phyloP scores from a whole-genome alignment of 2,113 vertebrate species.

The Geococcyx californianus region DNA sequence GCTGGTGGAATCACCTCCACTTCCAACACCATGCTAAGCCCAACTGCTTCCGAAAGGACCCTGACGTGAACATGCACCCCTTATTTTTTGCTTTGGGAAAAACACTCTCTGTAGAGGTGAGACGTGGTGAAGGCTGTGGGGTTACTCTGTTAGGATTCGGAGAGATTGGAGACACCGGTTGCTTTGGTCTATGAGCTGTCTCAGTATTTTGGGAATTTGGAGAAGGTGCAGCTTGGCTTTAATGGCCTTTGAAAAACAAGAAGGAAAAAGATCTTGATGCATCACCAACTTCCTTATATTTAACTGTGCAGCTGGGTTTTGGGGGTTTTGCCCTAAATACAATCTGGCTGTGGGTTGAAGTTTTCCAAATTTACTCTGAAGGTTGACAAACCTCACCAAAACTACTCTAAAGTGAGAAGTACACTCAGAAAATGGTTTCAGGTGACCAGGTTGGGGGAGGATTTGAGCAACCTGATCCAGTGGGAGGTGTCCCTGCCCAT shows the following conservation, averaged over 20 bases:
- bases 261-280: background rate
- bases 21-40: conserved; percentile 87
- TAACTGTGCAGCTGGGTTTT: background rate
- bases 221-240: background rate
- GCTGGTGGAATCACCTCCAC: conserved; percentile 87
- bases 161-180: background rate
- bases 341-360: background rate
- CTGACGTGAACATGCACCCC: conserved; percentile 84
- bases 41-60: conserved; percentile 85
- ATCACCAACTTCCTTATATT: background rate
- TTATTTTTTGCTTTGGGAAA: conserved; percentile 83
- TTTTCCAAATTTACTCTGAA: background rate
- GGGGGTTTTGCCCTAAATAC: background rate
- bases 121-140: background rate
- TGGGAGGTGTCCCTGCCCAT: too few species aligned
- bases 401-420: background rate
- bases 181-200: background rate
- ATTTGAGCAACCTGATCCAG: too few species aligned
- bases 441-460: too few species aligned
- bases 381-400: background rate
- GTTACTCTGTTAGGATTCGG: background rate
- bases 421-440: background rate
- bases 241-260: background rate
- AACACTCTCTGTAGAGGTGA: conserved; percentile 82
- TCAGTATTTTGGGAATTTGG: background rate